Conservation (phyloP, 1,140 invertebrate species). For the Platyscapa corneri region DNA sequence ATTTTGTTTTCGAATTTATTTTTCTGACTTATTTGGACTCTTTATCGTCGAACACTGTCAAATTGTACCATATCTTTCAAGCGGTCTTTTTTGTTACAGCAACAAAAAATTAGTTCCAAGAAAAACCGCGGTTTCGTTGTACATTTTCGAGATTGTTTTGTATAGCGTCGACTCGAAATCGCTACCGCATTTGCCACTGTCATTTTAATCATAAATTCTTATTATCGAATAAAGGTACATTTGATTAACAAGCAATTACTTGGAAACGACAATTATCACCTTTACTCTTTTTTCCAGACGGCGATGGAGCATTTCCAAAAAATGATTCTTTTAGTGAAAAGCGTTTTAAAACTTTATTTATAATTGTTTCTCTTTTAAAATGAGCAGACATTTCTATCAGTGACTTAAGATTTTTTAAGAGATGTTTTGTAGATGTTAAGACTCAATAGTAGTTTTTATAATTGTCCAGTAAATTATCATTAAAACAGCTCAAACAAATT, state of each 20-base stretch:
- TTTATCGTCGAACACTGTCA: slow-evolving; percentile 21
- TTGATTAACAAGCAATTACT: slow-evolving; percentile 46
- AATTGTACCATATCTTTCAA: slow-evolving; percentile 36
- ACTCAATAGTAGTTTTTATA: slow-evolving; percentile 45
- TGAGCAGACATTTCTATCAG: slow-evolving; percentile 10
- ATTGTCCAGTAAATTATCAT: slow-evolving; percentile 48
- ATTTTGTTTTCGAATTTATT: slow-evolving; percentile 39
- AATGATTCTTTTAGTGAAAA: slow-evolving; percentile 6
- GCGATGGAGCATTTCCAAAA: slow-evolving; percentile 8
- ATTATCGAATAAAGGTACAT: slow-evolving; percentile 48
- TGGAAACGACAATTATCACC: slow-evolving; percentile 33
- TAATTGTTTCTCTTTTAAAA: slow-evolving; percentile 39
- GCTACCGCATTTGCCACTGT: slow-evolving; percentile 29
- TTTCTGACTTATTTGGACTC: slow-evolving; percentile 35
- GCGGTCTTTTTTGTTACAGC: slow-evolving; percentile 37
- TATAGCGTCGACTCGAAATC: slow-evolving; percentile 41
- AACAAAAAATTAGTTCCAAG: slow-evolving; percentile 19
- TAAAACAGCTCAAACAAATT: slow-evolving; percentile 38
- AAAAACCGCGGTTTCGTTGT: slow-evolving; percentile 31
- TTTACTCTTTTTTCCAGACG: slow-evolving; percentile 30
- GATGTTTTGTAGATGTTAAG: slow-evolving; percentile 41
- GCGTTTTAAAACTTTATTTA: slow-evolving; percentile 32
- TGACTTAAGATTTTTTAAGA: slow-evolving; percentile 38
- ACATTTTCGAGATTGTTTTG: slow-evolving; percentile 43
- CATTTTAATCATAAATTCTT: slow-evolving; percentile 40